Evolutionary conservation across 2,797 vertebrate species (phyloP), one percentile per base, ranked within the genome.

Genomic region (Lindbergichthys nudifrons): DNA sequence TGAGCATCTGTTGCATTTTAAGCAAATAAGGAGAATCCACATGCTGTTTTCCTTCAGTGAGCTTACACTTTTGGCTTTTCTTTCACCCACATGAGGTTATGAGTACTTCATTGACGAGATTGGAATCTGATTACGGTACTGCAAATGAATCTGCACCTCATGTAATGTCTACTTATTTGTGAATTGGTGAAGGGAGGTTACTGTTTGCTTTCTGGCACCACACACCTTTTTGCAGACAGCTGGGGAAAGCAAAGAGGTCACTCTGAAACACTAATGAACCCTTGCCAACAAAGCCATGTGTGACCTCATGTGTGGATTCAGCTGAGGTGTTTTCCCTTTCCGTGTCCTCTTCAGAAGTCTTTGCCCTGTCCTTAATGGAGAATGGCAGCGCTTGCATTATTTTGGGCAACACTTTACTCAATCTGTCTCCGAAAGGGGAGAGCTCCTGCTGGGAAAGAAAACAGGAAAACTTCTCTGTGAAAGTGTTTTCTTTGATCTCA

Each of bases 401-500:
- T 80, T 58, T 63, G 54, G 70, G 67, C 69, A 59, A 47, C 23
- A 60, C 73, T 80, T 78, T 30, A 39, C 66, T 76, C 42, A 9
- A 53, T 61, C 50, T 78, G 64, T 70, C 42, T 85, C 80, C 56
- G 53, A 41, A 21, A 75, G 11, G 32, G 19, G 61, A 71, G 62
- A 72, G 73, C 39, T 16, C 78, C 79, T 66, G 62, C 73, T 10
- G 32, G 48, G 81, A 64, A 75, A 64, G 73, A 81, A 88, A 87
- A 80, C 67, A 86, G 57, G 32, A 68, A 83, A 81, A 81, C 65
- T 58, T 80, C 61, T 80, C 61, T 42, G 57, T 67, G 48, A 70
- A 83, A 83, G 75, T 71, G 79, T 78, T 71, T 50, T 58, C 82
- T 93, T 90, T 93, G 87, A 93, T 92, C 81, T 90, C 45, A 75